Conservation (phyloP, 2,797 vertebrate genomes). For the Rhodeus uyekii region DNA sequence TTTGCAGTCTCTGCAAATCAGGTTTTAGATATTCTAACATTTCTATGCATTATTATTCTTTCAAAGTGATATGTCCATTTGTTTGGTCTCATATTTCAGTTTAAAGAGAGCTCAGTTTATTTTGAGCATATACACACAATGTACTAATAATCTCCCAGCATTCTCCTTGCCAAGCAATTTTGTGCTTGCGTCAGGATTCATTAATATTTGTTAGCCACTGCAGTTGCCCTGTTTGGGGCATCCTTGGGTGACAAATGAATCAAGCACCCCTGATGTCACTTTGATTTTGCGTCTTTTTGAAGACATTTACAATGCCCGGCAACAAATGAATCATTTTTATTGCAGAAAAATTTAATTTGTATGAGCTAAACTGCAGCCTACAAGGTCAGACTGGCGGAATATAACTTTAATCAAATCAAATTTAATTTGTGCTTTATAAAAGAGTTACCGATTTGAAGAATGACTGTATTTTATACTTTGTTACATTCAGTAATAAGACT, state of each 20-base stretch:
- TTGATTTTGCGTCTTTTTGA: constrained; percentile 71
- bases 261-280: constrained; percentile 64
- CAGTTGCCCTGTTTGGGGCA: constrained; percentile 33
- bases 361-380: constrained; percentile 80
- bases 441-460: constrained; percentile 83
- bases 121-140: constrained; percentile 18
- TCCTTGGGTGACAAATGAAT: constrained; percentile 54
- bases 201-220: constrained; percentile 49
- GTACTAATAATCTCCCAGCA: constrained; percentile 38
- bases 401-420: constrained; percentile 86
- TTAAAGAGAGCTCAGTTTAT: constrained; percentile 31
- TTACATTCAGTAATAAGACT: constrained; percentile 81
- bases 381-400: constrained; percentile 84
- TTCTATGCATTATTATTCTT: constrained; percentile 18
- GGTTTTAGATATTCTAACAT: background rate
- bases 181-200: constrained; percentile 41
- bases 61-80: constrained; percentile 20
- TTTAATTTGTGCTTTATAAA: constrained; percentile 86
- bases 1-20: background rate
- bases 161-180: constrained; percentile 43
- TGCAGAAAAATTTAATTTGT: constrained; percentile 83
- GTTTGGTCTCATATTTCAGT: constrained; percentile 36
- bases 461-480: constrained; percentile 82
- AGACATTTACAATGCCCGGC: constrained; percentile 80
- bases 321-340: constrained; percentile 85